phyloP scores from a whole-genome alignment of 2,888 invertebrate species.

The Apamea anceps region DNA sequence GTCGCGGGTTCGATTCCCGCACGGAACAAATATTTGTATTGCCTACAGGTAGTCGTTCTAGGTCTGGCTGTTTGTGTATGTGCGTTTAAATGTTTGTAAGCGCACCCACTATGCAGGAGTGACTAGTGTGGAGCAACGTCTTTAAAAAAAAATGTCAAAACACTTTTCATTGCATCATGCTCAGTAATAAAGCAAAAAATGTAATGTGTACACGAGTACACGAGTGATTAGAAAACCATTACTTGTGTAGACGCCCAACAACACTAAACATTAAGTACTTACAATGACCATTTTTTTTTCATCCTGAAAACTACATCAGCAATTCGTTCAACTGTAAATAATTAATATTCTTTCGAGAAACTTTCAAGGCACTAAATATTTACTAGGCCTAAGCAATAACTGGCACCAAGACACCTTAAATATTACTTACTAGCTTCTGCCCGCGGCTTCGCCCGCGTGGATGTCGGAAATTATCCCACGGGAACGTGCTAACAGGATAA shows the following conservation, averaged over 20 bases:
- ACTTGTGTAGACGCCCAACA: not conserved
- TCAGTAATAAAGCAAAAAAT: not conserved
- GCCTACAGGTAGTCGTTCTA: no score
- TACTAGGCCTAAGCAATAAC: constrained; percentile 8
- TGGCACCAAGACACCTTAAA: constrained; percentile 7
- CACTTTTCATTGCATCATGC: not conserved
- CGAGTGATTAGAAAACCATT: not conserved
- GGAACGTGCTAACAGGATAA: no score
- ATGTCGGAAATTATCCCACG: no score
- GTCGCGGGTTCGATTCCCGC: no score
- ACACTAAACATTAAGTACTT: not conserved
- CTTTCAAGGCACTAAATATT: constrained; percentile 4
- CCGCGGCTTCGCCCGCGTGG: no score
- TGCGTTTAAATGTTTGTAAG: no score
- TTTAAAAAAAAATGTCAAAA: not conserved
- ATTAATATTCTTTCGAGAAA: not conserved
- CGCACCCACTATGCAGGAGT: no score
- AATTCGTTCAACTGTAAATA: not conserved
- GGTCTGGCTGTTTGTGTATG: no score
- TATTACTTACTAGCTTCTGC: no score
- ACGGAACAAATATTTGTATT: no score
- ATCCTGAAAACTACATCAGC: not conserved
- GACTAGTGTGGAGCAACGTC: no score
- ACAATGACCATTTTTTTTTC: not conserved
- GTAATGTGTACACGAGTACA: not conserved